Evolutionary conservation across 2,888 invertebrate species (phyloP).

Genomic region (Lycia hirtaria): DNA sequence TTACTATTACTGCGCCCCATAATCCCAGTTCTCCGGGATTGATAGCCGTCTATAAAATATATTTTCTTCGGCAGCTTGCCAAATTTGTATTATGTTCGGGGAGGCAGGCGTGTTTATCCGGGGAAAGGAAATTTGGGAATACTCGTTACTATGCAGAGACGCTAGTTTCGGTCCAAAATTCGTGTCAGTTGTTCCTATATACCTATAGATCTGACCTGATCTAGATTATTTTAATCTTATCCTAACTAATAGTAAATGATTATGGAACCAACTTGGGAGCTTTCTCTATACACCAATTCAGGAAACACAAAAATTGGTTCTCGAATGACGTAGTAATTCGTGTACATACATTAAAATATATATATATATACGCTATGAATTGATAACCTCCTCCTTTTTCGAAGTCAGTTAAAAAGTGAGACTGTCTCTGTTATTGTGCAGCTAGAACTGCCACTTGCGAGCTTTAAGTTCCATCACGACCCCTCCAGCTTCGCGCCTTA

Average conservation of each 20-base stretch:
- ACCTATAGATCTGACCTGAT: neutral
- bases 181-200: neutral
- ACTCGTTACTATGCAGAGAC: neutral
- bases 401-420: too few relatives aligned
- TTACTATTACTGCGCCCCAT: constrained; percentile 15
- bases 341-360: too few relatives aligned
- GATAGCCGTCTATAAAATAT: constrained; percentile 33
- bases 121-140: constrained; percentile 6
- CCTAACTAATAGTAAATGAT: neutral
- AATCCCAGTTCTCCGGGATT: constrained; percentile 30
- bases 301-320: too few relatives aligned
- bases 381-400: too few relatives aligned
- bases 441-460: too few relatives aligned
- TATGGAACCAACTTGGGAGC: too few relatives aligned
- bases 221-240: neutral
- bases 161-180: constrained; percentile 2
- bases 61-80: constrained; percentile 39
- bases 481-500: too few relatives aligned
- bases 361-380: too few relatives aligned
- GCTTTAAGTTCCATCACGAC: too few relatives aligned
- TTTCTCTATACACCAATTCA: too few relatives aligned
- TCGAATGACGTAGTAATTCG: too few relatives aligned
- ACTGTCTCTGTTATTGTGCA: too few relatives aligned
- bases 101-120: constrained; percentile 17
- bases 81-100: constrained; percentile 29